Percentiles rank a stretch among this genome's conserved stretches.
phyloP scores from a whole-genome alignment of 2,888 invertebrate genomes.

The Rhorus exstirpatorius region DNA sequence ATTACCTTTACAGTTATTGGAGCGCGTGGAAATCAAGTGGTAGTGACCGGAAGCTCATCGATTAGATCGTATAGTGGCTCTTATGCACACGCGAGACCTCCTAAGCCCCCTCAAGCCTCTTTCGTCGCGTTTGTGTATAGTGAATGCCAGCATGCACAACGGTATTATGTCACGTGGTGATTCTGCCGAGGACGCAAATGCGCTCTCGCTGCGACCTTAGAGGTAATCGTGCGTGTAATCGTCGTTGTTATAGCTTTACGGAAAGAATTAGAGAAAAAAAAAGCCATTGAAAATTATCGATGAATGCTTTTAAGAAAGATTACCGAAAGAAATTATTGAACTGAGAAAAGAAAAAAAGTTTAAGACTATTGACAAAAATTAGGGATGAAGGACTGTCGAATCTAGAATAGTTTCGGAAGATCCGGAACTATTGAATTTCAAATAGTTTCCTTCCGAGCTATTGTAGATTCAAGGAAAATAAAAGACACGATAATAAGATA shows the following conservation, averaged over 20 bases:
- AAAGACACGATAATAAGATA: no score
- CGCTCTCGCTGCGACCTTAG: conserved; percentile 34
- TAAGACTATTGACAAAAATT: no score
- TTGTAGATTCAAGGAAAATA: no score
- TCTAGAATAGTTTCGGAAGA: no score
- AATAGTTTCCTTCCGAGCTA: no score
- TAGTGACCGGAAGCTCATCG: conserved; percentile 72
- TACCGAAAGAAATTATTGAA: no score
- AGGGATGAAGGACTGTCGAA: no score
- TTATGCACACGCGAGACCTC: conserved; percentile 38
- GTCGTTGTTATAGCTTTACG: background rate
- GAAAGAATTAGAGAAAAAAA: background rate
- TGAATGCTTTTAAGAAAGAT: no score
- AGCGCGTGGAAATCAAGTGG: conserved; percentile 71
- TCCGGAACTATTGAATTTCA: no score
- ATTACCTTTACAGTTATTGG: conserved; percentile 69
- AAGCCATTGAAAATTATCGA: background rate
- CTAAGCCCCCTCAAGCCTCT: conserved; percentile 21
- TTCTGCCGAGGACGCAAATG: conserved; percentile 57
- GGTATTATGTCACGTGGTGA: conserved; percentile 70
- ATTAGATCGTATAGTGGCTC: conserved; percentile 64
- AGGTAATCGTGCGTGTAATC: conserved; percentile 49
- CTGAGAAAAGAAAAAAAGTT: no score
- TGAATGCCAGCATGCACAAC: conserved; percentile 47
- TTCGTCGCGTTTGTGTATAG: conserved; percentile 18